Base-by-base conservation (phyloP, 1,140 invertebrate genomes). In the Cryptotermes secundus region DNA sequence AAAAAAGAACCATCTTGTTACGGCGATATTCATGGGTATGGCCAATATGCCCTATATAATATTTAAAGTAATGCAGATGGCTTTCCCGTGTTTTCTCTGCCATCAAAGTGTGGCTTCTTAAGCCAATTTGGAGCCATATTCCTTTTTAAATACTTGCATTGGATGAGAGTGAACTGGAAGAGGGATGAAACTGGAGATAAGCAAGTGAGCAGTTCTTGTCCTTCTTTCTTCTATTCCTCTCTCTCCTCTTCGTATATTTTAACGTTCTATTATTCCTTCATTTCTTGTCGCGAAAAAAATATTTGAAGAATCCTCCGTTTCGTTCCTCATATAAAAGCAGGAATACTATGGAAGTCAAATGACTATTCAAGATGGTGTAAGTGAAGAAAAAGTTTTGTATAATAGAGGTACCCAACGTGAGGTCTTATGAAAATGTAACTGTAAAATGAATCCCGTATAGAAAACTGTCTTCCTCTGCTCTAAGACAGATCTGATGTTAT, bases 51-150 rank as follows among this genome's bases (percentile, higher is more conserved):
- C 59, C 59, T 72, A 72, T 72, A 72, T 72, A 72, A n/a, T 26
- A 72, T 72, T 72, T 72, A 72, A 72, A 31, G 26, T 72, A 72
- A 72, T 72, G 59, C 59, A 72, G 59, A 72, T 72, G 59, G 59
- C 26, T 72, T 72, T 72, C 31, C 59, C 59, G 59, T 72, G 59
- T 72, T 72, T 72, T 72, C 59, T 72, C 7, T 31, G 26, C 59
- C 59, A 31, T 72, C 59, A 72, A 72, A 72, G 59, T 72, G 59
- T 72, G 59, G 59, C 59, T 72, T 72, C 59, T 72, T 72, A 72
- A 72, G 59, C 59, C 59, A 72, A 72, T 72, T 72, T 72, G 26
- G 3, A 72, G 59, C 59, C 59, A 72, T 6, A 72, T 72, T 72
- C 59, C 31, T 72, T 38, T 72, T 72, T 72, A 72, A 72, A 72